These are phyloP conservation scores for Dasypogon diadema DNA, from an alignment of 2,888 invertebrate species.

Conservation along the genomic window DNA sequence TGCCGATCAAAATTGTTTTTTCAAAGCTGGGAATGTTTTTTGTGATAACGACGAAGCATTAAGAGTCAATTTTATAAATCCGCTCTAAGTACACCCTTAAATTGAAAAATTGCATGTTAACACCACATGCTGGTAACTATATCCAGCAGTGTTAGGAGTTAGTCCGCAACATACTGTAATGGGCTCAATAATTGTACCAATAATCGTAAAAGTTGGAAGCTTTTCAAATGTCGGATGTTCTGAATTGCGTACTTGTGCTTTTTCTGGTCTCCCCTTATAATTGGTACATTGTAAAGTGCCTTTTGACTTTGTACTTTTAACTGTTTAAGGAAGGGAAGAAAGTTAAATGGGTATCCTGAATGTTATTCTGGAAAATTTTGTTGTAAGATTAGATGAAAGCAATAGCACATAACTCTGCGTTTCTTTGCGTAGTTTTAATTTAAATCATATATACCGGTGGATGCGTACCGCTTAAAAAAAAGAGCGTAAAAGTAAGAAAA, in stretches of 20 bases:
- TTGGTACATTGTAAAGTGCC: constrained; percentile 21
- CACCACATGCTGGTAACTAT: constrained; percentile 22
- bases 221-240: constrained; percentile 51
- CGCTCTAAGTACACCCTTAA: constrained; percentile 31
- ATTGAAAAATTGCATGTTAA: constrained; percentile 43
- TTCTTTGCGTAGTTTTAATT: too few species aligned
- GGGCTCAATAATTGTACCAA: constrained; percentile 55
- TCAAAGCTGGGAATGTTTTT: not conserved
- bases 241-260: constrained; percentile 48
- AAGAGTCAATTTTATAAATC: constrained; percentile 45
- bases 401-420: too few species aligned
- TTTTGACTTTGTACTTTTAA: constrained; percentile 16
- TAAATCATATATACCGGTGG: too few species aligned
- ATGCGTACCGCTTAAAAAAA: too few species aligned
- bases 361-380: too few species aligned
- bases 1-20: too few species aligned
- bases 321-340: too few species aligned
- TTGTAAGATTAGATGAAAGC: too few species aligned
- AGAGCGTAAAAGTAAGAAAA: too few species aligned
- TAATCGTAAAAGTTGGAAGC: constrained; percentile 53
- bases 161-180: constrained; percentile 44
- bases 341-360: too few species aligned
- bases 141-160: constrained; percentile 3
- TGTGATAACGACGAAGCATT: constrained; percentile 36
- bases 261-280: constrained; percentile 14